Percentiles rank a stretch among this genome's conserved stretches.
Conservation (phyloP, 2,888 invertebrate species). For the Brassicogethes aeneus region DNA sequence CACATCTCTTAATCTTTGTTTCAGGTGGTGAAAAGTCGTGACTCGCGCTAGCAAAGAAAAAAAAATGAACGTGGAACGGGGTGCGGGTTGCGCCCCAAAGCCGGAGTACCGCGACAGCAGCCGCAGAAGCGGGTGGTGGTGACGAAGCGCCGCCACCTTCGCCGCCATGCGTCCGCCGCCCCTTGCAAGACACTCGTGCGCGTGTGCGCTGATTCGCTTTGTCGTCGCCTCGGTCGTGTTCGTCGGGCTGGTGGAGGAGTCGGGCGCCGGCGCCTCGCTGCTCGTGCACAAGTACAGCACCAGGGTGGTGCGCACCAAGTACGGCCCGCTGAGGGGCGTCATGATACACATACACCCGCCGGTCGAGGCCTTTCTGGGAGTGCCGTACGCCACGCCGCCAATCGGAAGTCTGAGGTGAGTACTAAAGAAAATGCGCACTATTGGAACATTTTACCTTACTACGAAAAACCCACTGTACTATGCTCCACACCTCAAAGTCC, state of each 20-base stretch:
- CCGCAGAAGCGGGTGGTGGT: constrained; percentile 30
- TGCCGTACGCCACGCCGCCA: constrained; percentile 90
- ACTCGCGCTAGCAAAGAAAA: background rate
- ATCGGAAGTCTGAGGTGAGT: constrained; percentile 74
- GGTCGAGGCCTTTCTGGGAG: constrained; percentile 87
- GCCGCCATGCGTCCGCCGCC: constrained; percentile 33
- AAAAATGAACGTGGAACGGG: background rate
- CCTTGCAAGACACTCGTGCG: constrained; percentile 29
- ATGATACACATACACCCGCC: constrained; percentile 71
- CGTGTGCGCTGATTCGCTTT: constrained; percentile 43
- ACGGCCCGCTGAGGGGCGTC: constrained; percentile 80
- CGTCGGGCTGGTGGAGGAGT: constrained; percentile 49
- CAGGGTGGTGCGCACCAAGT: constrained; percentile 78
- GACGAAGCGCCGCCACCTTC: constrained; percentile 36
- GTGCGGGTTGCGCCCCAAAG: background rate
- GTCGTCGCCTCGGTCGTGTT: constrained; percentile 41
- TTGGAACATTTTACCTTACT: background rate
- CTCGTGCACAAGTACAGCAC: constrained; percentile 71
- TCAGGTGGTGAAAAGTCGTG: too few species aligned
- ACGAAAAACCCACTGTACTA: background rate
- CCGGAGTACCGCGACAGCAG: background rate
- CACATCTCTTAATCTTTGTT: too few species aligned
- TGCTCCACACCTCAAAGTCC: too few species aligned
- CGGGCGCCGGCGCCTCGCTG: constrained; percentile 39
- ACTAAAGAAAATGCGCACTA: background rate